Percentiles rank a stretch among this genome's conserved stretches.
Conservation (phyloP, 2,888 invertebrate species). For the Xestia sexstrigata region DNA sequence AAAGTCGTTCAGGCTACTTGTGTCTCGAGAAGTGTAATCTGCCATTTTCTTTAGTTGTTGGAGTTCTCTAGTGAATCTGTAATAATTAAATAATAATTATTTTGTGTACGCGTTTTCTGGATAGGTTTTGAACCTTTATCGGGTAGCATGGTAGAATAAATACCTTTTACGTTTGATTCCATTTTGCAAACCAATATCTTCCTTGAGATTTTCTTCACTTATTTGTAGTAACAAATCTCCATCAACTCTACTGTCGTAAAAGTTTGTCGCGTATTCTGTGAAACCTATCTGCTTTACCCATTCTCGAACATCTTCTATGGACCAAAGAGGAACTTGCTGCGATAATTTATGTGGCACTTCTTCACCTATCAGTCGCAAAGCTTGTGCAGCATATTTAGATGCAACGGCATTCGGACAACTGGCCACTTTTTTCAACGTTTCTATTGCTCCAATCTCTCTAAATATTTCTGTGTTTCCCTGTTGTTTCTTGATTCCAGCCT, state of each 20-base stretch:
- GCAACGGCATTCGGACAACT: conserved; percentile 99
- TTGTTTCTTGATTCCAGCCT: conserved; percentile 98
- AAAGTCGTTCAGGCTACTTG: conserved; percentile 96
- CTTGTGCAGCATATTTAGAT: conserved; percentile 98
- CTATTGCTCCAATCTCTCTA: conserved; percentile 98
- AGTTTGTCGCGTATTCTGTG: conserved; percentile 95
- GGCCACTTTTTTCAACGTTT: conserved; percentile 98
- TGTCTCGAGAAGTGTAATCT: conserved; percentile 98
- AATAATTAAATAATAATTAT: conserved; percentile 61
- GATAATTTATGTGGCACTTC: conserved; percentile 99
- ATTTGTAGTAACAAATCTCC: conserved; percentile 98
- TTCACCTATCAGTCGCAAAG: conserved; percentile 97
- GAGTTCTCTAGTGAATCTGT: conserved; percentile 97
- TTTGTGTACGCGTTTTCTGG: neutral
- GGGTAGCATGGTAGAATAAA: neutral
- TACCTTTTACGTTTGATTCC: conserved; percentile 97
- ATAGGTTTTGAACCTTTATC: neutral
- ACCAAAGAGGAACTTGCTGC: conserved; percentile 99
- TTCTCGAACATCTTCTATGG: conserved; percentile 98
- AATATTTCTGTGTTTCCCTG: conserved; percentile 98
- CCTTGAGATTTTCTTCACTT: conserved; percentile 97
- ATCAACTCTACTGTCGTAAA: conserved; percentile 98
- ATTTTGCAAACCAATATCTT: conserved; percentile 98
- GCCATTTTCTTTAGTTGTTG: conserved; percentile 98
- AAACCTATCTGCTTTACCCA: conserved; percentile 99